A percentile compares a stretch with the other conserved stretches of the same genome.
These are phyloP conservation scores for Nephotettix cincticeps DNA, from an alignment of 1,140 invertebrate genomes.

Conservation along the genomic window DNA sequence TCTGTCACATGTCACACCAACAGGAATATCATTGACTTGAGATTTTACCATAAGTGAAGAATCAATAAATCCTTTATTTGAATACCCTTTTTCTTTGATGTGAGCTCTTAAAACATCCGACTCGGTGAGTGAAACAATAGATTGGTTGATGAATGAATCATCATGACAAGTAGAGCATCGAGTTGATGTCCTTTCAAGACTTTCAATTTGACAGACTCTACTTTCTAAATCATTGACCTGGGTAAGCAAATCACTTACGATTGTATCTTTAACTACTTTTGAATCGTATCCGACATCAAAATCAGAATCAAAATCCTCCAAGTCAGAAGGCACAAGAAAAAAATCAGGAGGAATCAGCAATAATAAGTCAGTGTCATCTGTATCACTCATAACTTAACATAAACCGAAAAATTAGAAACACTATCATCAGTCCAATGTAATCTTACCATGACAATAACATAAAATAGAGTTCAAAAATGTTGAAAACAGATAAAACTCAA, in stretches of 20 bases:
- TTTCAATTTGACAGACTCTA: constrained; percentile 37
- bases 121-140: not conserved
- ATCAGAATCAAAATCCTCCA: constrained; percentile 45
- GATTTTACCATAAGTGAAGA: too few species aligned
- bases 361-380: constrained; percentile 78
- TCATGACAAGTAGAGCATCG: not conserved
- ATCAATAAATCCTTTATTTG: too few species aligned
- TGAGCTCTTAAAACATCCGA: not conserved
- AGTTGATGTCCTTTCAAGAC: constrained; percentile 26
- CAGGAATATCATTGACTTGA: too few species aligned
- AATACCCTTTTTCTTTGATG: not conserved
- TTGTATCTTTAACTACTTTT: not conserved
- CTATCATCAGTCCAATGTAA: too few species aligned
- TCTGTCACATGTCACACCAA: too few species aligned
- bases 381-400: constrained; percentile 68
- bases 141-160: constrained; percentile 2
- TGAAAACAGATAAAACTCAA: too few species aligned
- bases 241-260: constrained; percentile 34
- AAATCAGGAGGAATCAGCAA: constrained; percentile 74
- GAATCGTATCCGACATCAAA: not conserved
- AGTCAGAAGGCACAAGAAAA: constrained; percentile 56
- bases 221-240: constrained; percentile 37
- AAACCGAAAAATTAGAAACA: too few species aligned
- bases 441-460: too few species aligned
- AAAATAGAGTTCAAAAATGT: too few species aligned